Percentiles rank a stretch among this genome's conserved stretches.
Evolutionary conservation across 2,888 invertebrate genomes (phyloP).

Genomic region (Crossocerus cetratus): DNA sequence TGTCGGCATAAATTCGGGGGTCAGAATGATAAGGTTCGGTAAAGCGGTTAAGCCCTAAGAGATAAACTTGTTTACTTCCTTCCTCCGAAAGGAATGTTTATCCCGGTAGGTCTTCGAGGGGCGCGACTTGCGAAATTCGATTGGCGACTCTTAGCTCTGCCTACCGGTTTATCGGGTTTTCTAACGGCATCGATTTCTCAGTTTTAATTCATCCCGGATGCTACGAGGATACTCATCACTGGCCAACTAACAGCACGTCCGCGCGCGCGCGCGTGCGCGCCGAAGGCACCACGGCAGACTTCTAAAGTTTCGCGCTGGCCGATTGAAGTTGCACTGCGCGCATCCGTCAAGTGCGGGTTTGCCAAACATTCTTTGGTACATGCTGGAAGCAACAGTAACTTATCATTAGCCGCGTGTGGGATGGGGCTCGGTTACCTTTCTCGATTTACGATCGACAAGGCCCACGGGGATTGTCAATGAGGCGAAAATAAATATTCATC

Average conservation of each 20-base stretch:
- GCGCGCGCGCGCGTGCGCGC: too few relatives aligned
- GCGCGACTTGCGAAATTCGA: conserved; percentile 28
- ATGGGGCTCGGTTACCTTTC: neutral
- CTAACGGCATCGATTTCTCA: conserved; percentile 32
- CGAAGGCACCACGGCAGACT: too few relatives aligned
- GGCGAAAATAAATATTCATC: conserved; percentile 4
- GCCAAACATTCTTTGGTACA: neutral
- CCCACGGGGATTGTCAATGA: neutral
- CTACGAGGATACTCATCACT: too few relatives aligned
- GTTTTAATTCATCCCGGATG: conserved; percentile 29
- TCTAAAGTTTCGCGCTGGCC: too few relatives aligned
- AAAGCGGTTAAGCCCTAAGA: conserved; percentile 27
- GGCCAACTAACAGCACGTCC: too few relatives aligned
- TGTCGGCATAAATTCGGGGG: conserved; percentile 20
- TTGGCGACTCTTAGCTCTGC: conserved; percentile 6
- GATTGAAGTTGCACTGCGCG: neutral
- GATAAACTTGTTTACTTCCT: conserved; percentile 44
- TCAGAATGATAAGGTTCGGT: conserved; percentile 4
- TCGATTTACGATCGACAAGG: conserved; percentile 11
- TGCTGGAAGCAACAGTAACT: neutral
- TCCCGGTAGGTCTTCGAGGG: conserved; percentile 9
- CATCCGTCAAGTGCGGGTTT: neutral
- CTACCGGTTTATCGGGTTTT: conserved; percentile 50
- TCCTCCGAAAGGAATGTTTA: conserved; percentile 35
- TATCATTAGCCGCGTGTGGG: neutral